Percentiles rank a stretch among this genome's conserved stretches.
Conservation (phyloP, 2,797 vertebrate species). For the Columba guinea region DNA sequence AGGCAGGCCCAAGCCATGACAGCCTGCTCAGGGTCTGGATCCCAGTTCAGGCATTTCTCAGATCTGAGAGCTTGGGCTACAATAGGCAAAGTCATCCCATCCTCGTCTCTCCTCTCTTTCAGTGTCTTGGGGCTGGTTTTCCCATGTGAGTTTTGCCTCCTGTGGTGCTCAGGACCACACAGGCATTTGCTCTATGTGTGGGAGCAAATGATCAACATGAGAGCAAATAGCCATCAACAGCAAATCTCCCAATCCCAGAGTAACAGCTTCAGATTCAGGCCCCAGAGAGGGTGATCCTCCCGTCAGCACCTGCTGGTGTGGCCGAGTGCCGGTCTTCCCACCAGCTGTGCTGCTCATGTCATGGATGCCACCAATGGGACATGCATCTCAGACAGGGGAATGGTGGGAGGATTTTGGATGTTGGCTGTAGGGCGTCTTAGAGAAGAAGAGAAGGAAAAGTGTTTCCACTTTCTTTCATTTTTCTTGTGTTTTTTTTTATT, state of each 20-base stretch:
- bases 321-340: accelerated
- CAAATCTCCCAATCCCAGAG: not conserved
- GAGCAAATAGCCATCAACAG: not conserved
- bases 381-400: not conserved
- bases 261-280: not conserved
- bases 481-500: not conserved
- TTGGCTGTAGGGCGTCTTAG: not conserved
- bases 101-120: not conserved
- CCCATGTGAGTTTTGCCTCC: not conserved
- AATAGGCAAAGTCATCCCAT: not conserved
- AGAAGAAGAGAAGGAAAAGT: not conserved
- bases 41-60: not conserved
- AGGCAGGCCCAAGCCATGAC: not conserved
- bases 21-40: not conserved
- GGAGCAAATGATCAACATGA: not conserved
- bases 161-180: not conserved
- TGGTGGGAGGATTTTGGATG: not conserved
- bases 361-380: not conserved
- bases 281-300: not conserved
- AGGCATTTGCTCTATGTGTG: not conserved
- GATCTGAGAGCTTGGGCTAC: not conserved
- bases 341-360: accelerated
- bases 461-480: not conserved
- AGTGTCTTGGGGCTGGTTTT: not conserved
- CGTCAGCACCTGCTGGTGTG: not conserved